Percentiles rank a stretch among this genome's conserved stretches.
phyloP scores from a whole-genome alignment of 2,888 invertebrate genomes.

The Mantis religiosa region DNA sequence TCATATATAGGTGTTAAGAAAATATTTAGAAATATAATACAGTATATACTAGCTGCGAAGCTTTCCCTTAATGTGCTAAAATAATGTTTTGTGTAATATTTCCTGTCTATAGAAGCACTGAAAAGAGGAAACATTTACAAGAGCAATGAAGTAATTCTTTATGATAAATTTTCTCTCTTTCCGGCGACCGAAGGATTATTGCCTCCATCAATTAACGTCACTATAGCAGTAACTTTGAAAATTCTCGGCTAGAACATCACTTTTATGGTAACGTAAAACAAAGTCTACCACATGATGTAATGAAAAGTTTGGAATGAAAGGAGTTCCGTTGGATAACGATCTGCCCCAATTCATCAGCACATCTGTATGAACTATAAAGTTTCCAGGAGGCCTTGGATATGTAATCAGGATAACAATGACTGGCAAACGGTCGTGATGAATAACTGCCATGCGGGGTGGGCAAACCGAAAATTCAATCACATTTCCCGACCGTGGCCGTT shows the following conservation, averaged over 20 bases:
- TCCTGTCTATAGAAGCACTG: too few relatives aligned
- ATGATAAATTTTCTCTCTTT: not conserved
- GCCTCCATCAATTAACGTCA: not conserved
- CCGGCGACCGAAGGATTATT: not conserved
- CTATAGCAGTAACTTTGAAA: not conserved
- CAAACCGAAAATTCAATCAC: constrained; percentile 9
- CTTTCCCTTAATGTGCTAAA: too few relatives aligned
- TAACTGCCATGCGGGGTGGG: not conserved
- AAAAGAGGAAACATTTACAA: too few relatives aligned
- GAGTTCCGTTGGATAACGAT: not conserved
- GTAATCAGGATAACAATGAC: not conserved
- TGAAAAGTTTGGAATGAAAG: not conserved
- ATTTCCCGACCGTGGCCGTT: not conserved
- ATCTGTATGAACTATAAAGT: not conserved
- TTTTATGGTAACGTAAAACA: not conserved
- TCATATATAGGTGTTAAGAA: too few relatives aligned
- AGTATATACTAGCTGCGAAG: too few relatives aligned
- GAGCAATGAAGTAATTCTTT: not conserved
- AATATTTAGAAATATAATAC: too few relatives aligned
- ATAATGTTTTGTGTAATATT: too few relatives aligned
- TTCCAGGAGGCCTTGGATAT: not conserved
- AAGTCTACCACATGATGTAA: not conserved
- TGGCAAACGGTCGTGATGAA: not conserved
- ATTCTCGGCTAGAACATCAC: not conserved
- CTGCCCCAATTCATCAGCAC: not conserved